phyloP scores from a whole-genome alignment of 2,797 vertebrate genomes.

The Xenops minutus region DNA sequence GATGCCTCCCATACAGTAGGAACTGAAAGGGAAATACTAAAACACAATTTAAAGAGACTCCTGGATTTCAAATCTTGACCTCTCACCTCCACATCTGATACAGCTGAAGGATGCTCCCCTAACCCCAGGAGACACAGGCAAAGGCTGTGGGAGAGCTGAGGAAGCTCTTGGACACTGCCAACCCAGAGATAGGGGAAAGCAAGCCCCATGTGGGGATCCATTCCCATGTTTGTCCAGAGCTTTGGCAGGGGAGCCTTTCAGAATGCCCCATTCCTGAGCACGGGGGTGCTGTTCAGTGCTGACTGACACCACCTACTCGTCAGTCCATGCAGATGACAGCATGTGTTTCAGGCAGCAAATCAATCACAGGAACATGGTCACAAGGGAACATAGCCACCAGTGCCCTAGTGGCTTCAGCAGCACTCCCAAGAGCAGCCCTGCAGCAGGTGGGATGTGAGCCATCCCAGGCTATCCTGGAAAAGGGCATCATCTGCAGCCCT shows the following conservation, averaged over 20 bases:
- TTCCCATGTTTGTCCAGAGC: fast-evolving
- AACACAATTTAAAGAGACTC: conserved; percentile 22
- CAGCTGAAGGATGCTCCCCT: neutral
- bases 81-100: neutral
- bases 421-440: neutral
- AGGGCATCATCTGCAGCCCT: neutral
- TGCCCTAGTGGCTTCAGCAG: neutral
- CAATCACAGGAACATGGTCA: fast-evolving
- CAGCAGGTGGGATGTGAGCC: neutral
- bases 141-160: neutral
- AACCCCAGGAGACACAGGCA: neutral
- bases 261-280: fast-evolving
- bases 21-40: neutral
- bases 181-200: fast-evolving
- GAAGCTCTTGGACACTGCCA: neutral
- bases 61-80: neutral
- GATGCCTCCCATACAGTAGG: neutral
- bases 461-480: neutral
- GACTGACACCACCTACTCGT: neutral
- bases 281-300: fast-evolving
- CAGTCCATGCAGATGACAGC: fast-evolving
- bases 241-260: neutral
- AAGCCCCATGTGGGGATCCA: neutral
- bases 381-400: fast-evolving
- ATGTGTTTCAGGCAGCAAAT: neutral